Conservation (phyloP, 2,888 invertebrate species). For the Thymelicus lineola region DNA sequence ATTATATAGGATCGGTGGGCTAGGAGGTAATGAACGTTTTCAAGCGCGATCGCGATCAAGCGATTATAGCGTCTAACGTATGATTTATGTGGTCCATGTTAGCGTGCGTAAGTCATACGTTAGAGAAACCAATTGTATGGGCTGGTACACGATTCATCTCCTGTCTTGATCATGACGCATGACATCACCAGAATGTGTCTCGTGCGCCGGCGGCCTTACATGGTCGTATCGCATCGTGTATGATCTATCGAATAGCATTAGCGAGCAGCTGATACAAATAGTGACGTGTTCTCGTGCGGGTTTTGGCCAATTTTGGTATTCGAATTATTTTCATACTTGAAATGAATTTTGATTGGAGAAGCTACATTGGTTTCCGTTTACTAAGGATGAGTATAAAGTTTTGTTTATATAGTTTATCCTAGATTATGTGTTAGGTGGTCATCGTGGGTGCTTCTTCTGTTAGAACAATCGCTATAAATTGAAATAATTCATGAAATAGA, state of each 20-base stretch:
- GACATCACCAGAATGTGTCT: constrained; percentile 77
- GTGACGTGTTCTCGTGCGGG: constrained; percentile 57
- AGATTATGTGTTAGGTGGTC: too few species aligned
- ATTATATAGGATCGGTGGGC: constrained; percentile 54
- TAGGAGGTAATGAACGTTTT: constrained; percentile 32
- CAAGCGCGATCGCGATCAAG: constrained; percentile 23
- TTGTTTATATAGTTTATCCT: neutral
- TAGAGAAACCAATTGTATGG: constrained; percentile 23
- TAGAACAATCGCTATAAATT: too few species aligned
- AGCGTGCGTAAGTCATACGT: constrained; percentile 10
- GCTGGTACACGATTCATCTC: constrained; percentile 53
- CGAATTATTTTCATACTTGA: constrained; percentile 11
- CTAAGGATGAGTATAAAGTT: neutral
- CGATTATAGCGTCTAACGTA: constrained; percentile 26
- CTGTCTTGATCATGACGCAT: constrained; percentile 54
- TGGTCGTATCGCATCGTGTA: constrained; percentile 72
- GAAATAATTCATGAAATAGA: too few species aligned
- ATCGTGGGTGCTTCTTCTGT: too few species aligned
- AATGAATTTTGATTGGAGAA: neutral
- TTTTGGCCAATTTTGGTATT: constrained; percentile 42
- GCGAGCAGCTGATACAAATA: constrained; percentile 72
- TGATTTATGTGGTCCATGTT: constrained; percentile 14
- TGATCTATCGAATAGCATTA: constrained; percentile 71
- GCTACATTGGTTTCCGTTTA: neutral
- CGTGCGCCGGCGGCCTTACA: constrained; percentile 68